phyloP scores from a whole-genome alignment of 2,113 vertebrate species.

The Sinocyclocheilus anophthalmus region DNA sequence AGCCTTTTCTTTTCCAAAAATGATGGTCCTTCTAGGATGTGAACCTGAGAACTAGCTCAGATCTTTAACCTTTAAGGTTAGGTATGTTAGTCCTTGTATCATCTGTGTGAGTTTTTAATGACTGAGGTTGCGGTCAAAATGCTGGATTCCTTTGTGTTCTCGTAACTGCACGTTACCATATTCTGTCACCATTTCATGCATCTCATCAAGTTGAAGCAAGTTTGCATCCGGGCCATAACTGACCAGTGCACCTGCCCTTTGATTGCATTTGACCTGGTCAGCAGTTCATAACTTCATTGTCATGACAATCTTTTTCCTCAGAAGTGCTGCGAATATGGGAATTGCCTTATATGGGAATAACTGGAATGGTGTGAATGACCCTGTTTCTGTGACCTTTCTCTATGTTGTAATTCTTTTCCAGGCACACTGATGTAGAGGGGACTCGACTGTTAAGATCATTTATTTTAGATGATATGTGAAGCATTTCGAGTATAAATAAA shows the following conservation, averaged over 20 bases:
- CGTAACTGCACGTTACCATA: background rate
- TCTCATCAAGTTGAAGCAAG: conserved; percentile 51
- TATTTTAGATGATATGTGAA: conserved; percentile 15
- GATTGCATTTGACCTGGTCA: conserved; percentile 43
- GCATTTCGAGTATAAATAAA: conserved; percentile 17
- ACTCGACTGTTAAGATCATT: conserved; percentile 36
- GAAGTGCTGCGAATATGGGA: conserved; percentile 41
- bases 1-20: background rate
- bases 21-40: background rate
- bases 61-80: conserved; percentile 22
- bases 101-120: conserved; percentile 19
- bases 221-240: conserved; percentile 25
- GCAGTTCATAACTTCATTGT: conserved; percentile 21
- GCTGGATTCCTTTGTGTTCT: conserved; percentile 17
- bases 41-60: background rate
- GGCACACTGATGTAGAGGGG: background rate
- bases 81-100: conserved; percentile 26
- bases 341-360: conserved; percentile 11
- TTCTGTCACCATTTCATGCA: background rate
- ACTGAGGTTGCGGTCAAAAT: conserved; percentile 6
- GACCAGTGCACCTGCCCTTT: conserved; percentile 34
- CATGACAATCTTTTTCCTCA: conserved; percentile 48
- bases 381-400: conserved; percentile 4
- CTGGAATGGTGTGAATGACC: conserved; percentile 3
- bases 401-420: background rate